Percentiles rank a stretch among this genome's conserved stretches.
Evolutionary conservation across 2,113 vertebrate genomes (phyloP).

Genomic region (Chamaea fasciata): DNA sequence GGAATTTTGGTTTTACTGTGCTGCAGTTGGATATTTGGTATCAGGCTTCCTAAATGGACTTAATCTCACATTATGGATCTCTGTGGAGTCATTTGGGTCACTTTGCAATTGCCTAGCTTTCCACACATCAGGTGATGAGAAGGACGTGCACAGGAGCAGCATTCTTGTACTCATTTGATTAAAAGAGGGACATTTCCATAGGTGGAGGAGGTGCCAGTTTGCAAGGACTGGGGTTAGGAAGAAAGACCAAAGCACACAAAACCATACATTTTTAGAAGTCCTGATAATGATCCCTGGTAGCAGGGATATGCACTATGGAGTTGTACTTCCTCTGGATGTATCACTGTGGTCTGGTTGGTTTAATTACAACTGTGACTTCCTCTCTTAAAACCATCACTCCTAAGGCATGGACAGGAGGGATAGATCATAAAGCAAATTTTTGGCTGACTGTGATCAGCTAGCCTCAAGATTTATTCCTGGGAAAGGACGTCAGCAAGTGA

Average conservation of each 20-base stretch:
- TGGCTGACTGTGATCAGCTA: neutral
- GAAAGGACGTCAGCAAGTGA: neutral
- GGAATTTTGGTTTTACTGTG: slow-evolving; percentile 42
- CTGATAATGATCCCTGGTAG: neutral
- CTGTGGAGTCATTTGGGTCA: slow-evolving; percentile 2
- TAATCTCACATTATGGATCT: slow-evolving; percentile 54
- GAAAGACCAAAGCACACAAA: neutral
- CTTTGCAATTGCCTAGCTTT: slow-evolving; percentile 38
- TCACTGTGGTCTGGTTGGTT: neutral
- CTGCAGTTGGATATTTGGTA: slow-evolving; percentile 23
- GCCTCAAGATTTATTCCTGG: neutral
- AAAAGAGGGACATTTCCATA: neutral
- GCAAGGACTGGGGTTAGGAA: neutral
- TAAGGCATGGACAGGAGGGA: neutral
- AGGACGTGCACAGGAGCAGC: neutral
- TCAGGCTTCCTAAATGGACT: slow-evolving; percentile 33
- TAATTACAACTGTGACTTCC: neutral
- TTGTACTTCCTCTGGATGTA: neutral
- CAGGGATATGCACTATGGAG: neutral
- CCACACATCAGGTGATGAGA: slow-evolving; percentile 17
- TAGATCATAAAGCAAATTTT: neutral
- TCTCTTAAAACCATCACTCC: neutral
- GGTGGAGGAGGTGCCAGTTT: neutral
- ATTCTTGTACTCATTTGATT: neutral
- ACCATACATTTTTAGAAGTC: neutral